These are phyloP conservation scores for Nephila pilipes DNA, from an alignment of 1,140 invertebrate genomes.

Conservation along the genomic window DNA sequence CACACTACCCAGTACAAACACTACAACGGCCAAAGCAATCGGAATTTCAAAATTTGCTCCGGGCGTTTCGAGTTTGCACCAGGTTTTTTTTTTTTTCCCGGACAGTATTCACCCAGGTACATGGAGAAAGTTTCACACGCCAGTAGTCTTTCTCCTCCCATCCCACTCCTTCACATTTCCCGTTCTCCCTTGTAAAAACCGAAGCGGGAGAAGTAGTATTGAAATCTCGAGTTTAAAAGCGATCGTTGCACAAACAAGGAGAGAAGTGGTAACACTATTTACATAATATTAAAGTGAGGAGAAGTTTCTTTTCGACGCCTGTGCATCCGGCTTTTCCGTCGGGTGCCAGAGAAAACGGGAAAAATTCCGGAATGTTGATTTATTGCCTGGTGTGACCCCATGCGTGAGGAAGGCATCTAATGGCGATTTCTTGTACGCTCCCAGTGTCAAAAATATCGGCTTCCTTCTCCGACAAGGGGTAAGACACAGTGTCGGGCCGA, in stretches of 20 bases:
- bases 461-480: constrained; percentile 17
- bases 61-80: not conserved
- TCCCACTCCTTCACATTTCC: not conserved
- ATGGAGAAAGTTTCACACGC: constrained; percentile 31
- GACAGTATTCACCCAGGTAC: constrained; percentile 22
- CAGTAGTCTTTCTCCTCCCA: not conserved
- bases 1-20: constrained; percentile 13
- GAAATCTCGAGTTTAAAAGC: constrained; percentile 45
- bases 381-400: constrained; percentile 50
- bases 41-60: constrained; percentile 51
- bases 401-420: constrained; percentile 29
- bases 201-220: constrained; percentile 20
- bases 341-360: not conserved
- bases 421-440: constrained; percentile 42
- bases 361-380: constrained; percentile 29
- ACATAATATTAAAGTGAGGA: constrained; percentile 51
- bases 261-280: constrained; percentile 48
- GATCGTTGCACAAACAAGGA: constrained; percentile 50
- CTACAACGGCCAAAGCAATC: constrained; percentile 48
- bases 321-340: constrained; percentile 12
- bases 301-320: constrained; percentile 45
- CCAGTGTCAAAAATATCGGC: constrained; percentile 50
- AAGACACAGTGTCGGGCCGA: not conserved
- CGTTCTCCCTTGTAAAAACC: not conserved
- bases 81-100: not conserved